Evolutionary conservation across 64 coral and sea anemone genomes (phyloP).

Genomic region (Pocillopora damicornis): DNA sequence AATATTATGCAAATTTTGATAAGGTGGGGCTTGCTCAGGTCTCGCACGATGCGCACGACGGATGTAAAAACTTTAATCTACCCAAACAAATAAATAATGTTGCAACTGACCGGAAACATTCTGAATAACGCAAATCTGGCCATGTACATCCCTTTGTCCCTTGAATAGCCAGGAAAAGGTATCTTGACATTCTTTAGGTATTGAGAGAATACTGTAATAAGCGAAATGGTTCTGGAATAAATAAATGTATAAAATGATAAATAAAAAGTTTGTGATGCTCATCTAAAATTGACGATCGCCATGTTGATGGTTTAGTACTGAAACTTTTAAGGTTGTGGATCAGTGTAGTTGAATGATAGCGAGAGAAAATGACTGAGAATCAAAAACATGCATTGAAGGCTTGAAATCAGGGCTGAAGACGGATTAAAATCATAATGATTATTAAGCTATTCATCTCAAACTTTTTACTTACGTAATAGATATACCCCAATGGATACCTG

Average conservation of each 20-base stretch:
- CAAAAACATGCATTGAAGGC: too few relatives aligned
- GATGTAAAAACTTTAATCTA: not conserved
- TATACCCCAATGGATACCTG: constrained; percentile 20
- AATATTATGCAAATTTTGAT: too few relatives aligned
- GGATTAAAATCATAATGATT: too few relatives aligned
- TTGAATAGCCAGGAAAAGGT: not conserved
- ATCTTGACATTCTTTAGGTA: not conserved
- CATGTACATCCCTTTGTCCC: not conserved
- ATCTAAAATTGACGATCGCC: too few relatives aligned
- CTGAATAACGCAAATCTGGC: constrained; percentile 10
- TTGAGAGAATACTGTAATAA: constrained; percentile 13
- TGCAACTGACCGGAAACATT: constrained; percentile 13
- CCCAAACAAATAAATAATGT: not conserved
- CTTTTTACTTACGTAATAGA: not conserved
- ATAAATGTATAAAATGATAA: not conserved
- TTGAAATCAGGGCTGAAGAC: too few relatives aligned
- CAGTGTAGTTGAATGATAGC: too few relatives aligned
- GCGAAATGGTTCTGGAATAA: not conserved
- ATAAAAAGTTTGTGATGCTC: not conserved
- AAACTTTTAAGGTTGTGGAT: too few relatives aligned
- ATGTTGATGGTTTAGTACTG: too few relatives aligned
- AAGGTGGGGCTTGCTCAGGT: too few relatives aligned
- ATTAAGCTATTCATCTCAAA: not conserved
- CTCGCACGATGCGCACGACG: too few relatives aligned
- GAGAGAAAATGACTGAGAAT: too few relatives aligned